These are phyloP conservation scores for Callipepla californica DNA, from an alignment of 2,113 vertebrate species.

Conservation along the genomic window DNA sequence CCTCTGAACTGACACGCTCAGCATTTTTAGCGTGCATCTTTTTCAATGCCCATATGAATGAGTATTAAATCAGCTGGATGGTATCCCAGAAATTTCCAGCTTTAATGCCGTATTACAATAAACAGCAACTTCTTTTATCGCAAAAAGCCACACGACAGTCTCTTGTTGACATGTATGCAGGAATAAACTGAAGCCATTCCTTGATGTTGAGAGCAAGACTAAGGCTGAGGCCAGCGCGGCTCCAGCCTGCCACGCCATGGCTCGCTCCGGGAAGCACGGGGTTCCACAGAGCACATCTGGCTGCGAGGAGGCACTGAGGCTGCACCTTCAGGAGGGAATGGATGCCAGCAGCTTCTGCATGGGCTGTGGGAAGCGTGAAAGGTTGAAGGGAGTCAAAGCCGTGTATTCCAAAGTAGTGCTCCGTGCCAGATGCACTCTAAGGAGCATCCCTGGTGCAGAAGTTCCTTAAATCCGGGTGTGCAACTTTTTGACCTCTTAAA, in stretches of 20 bases:
- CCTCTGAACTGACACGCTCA: not conserved
- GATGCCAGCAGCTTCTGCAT: accelerated
- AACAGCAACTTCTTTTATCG: not conserved
- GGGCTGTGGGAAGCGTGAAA: not conserved
- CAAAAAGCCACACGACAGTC: no score
- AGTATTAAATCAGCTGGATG: not conserved
- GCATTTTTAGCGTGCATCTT: not conserved
- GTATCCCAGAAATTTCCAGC: not conserved
- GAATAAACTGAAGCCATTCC: not conserved
- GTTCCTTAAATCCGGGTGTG: not conserved
- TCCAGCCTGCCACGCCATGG: not conserved
- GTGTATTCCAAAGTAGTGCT: accelerated
- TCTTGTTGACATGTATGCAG: not conserved
- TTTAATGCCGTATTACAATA: not conserved
- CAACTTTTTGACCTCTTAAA: not conserved
- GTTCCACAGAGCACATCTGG: not conserved
- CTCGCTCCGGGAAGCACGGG: not conserved
- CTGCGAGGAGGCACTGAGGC: not conserved
- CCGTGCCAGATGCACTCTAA: accelerated
- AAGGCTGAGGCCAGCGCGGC: not conserved
- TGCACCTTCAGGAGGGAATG: accelerated
- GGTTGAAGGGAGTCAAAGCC: accelerated
- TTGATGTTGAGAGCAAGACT: not conserved
- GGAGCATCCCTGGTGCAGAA: not conserved
- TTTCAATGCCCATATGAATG: not conserved